phyloP scores from a whole-genome alignment of 2,888 invertebrate species.

The Lasioglossum villosulum region DNA sequence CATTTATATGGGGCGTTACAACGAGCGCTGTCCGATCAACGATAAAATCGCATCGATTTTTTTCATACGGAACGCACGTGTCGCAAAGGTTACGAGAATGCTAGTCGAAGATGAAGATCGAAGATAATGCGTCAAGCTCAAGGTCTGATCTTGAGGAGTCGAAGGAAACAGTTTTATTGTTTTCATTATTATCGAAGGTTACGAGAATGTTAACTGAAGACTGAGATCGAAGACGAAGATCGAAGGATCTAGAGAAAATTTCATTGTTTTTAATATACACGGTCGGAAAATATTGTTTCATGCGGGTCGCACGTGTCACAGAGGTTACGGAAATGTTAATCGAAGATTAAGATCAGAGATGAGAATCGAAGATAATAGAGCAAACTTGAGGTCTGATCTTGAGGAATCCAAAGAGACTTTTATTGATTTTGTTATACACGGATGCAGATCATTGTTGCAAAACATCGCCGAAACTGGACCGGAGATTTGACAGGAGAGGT shows the following conservation, averaged over 20 bases:
- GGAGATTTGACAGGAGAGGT: not conserved
- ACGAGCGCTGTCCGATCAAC: not conserved
- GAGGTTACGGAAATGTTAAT: not conserved
- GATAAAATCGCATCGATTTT: not conserved
- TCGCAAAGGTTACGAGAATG: not conserved
- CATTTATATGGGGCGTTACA: slow-evolving; percentile 14
- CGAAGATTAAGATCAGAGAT: not conserved
- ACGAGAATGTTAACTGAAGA: too few relatives aligned
- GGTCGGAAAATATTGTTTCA: not conserved
- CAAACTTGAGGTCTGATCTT: not conserved
- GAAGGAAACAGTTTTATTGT: not conserved
- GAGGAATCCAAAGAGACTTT: not conserved
- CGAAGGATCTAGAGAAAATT: too few relatives aligned
- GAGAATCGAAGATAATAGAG: not conserved
- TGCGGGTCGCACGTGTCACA: not conserved
- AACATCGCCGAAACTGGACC: not conserved
- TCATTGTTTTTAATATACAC: too few relatives aligned
- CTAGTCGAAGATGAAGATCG: not conserved
- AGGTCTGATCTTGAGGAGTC: not conserved
- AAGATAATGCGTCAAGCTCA: not conserved
- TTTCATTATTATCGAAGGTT: too few relatives aligned
- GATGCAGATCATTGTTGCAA: not conserved
- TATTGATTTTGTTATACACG: not conserved
- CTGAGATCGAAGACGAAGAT: too few relatives aligned
- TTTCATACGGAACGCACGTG: not conserved